Evolutionary conservation across 2,113 vertebrate genomes (phyloP).

Genomic region (Pangasianodon hypophthalmus): DNA sequence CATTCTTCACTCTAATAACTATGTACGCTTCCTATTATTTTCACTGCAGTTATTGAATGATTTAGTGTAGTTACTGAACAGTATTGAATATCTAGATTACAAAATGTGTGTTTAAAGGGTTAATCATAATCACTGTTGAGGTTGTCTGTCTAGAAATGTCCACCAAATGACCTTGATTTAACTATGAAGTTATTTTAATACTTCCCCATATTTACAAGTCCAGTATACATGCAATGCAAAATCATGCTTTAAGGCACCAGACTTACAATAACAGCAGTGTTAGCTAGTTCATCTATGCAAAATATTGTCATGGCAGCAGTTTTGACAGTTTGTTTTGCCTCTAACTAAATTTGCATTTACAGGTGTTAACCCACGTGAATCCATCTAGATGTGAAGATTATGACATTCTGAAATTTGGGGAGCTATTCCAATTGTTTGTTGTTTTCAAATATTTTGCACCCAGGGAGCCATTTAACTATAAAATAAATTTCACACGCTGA

Average conservation of each 20-base stretch:
- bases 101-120: background rate
- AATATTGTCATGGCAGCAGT: conserved; percentile 24
- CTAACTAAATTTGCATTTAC: conserved; percentile 43
- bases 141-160: background rate
- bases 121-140: background rate
- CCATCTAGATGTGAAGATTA: background rate
- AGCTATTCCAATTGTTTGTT: conserved; percentile 21
- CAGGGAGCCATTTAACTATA: background rate
- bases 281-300: conserved; percentile 44
- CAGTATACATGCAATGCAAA: conserved; percentile 41
- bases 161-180: background rate
- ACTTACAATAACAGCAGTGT: conserved; percentile 35
- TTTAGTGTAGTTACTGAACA: background rate
- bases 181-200: conserved; percentile 13
- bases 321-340: conserved; percentile 45
- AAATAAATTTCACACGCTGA: background rate
- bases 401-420: conserved; percentile 24
- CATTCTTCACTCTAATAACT: conserved; percentile 2
- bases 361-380: conserved; percentile 17
- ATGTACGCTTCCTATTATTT: background rate
- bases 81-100: background rate
- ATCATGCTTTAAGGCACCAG: background rate
- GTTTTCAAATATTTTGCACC: background rate
- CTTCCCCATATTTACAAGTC: background rate
- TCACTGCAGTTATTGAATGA: background rate